Evolutionary conservation across 2,888 invertebrate species (phyloP).

Genomic region (Cryptocheilus praepositus): DNA sequence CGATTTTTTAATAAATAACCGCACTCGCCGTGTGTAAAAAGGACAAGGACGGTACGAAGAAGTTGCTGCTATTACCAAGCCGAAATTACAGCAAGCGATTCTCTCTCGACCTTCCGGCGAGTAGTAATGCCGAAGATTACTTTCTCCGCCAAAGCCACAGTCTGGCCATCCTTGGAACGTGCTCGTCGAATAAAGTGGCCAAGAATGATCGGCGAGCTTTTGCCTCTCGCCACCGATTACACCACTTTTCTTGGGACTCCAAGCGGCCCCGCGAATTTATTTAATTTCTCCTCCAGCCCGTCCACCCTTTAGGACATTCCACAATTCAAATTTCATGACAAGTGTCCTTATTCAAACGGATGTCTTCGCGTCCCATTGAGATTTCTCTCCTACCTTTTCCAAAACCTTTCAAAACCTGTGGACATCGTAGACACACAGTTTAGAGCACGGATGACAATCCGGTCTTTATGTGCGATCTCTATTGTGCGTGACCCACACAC

Average conservation of each 20-base stretch:
- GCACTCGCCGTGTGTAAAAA: slow-evolving; percentile 27
- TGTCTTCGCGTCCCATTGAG: no score
- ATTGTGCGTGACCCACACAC: no score
- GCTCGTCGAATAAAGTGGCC: slow-evolving; percentile 28
- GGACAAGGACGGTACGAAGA: slow-evolving; percentile 41
- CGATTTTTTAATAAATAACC: no score
- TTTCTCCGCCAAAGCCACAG: slow-evolving; percentile 12
- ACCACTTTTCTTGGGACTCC: slow-evolving; percentile 15
- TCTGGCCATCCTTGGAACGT: slow-evolving; percentile 16
- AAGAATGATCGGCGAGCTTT: slow-evolving; percentile 27
- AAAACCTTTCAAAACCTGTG: no score
- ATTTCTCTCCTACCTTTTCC: no score
- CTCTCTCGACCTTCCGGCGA: no score
- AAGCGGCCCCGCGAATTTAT: slow-evolving; percentile 28
- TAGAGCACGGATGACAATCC: no score
- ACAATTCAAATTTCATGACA: no score
- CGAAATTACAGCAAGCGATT: slow-evolving; percentile 38
- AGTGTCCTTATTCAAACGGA: no score
- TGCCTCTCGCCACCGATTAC: slow-evolving; percentile 27
- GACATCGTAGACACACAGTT: no score
- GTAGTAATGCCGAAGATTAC: slow-evolving; percentile 3
- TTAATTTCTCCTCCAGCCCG: slow-evolving; percentile 21
- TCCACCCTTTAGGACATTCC: no score
- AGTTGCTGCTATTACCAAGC: slow-evolving; percentile 29
- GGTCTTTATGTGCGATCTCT: no score